phyloP scores from a whole-genome alignment of 2,797 vertebrate genomes.

The Falco peregrinus region DNA sequence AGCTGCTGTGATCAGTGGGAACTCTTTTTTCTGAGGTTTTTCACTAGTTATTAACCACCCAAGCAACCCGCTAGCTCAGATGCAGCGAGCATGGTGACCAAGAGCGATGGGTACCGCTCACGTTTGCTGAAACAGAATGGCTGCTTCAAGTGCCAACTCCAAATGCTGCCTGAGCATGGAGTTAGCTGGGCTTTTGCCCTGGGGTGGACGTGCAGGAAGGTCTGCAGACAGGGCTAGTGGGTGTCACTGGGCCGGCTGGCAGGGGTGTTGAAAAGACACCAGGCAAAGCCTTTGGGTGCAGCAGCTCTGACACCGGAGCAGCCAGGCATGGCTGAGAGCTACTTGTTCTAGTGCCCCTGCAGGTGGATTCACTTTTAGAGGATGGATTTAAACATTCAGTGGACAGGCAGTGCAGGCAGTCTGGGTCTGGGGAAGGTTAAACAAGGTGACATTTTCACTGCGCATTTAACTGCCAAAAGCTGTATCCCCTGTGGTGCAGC shows the following conservation, averaged over 20 bases:
- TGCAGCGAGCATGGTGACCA: rapidly evolving
- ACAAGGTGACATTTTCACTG: not conserved
- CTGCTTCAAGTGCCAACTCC: not conserved
- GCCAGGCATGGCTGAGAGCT: not conserved
- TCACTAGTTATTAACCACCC: not conserved
- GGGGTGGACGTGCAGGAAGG: not conserved
- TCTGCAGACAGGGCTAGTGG: not conserved
- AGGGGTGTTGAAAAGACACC: not conserved
- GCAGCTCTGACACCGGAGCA: not conserved
- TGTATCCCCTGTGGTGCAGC: not conserved
- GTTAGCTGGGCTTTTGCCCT: not conserved
- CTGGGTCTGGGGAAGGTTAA: not conserved
- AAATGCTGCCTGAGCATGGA: rapidly evolving
- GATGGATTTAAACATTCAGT: not conserved
- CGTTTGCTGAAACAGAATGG: not conserved
- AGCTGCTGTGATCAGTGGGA: not conserved
- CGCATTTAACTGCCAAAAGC: not conserved
- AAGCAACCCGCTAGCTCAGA: not conserved
- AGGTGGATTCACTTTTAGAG: not conserved
- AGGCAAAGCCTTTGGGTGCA: not conserved
- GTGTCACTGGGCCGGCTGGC: too few relatives aligned
- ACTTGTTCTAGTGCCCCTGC: not conserved
- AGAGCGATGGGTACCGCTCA: not conserved
- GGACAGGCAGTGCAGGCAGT: not conserved
- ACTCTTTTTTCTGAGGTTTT: not conserved